Evolutionary conservation across 37 sponge, comb jelly and placozoan genomes (phyloP).

Genomic region (Oscarella lobularis): DNA sequence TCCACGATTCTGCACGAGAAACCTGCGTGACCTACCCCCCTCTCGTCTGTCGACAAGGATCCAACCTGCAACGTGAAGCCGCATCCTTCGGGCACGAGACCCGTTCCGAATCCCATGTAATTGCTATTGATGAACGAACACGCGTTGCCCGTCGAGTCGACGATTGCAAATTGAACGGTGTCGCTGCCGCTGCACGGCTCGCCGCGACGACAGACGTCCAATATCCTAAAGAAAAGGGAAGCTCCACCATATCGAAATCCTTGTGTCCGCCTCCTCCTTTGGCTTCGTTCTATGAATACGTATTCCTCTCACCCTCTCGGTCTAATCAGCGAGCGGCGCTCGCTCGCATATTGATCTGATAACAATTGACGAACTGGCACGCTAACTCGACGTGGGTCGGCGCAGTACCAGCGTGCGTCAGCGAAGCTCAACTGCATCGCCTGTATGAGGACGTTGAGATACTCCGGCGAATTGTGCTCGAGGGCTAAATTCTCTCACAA

Average conservation of each 20-base stretch:
- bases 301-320: slow-evolving; percentile 14
- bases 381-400: slow-evolving; percentile 37
- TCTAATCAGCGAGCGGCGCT: slow-evolving; percentile 37
- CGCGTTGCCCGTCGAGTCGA: slow-evolving; percentile 58
- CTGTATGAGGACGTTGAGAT: slow-evolving; percentile 61
- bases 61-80: slow-evolving; percentile 70
- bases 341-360: slow-evolving; percentile 36
- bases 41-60: not conserved
- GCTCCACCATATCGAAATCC: too few relatives aligned
- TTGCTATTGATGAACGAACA: slow-evolving; percentile 90
- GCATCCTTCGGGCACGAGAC: slow-evolving; percentile 64
- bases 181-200: slow-evolving; percentile 42
- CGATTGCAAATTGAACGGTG: slow-evolving; percentile 66
- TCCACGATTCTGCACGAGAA: slow-evolving; percentile 50
- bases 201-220: slow-evolving; percentile 18
- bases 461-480: slow-evolving; percentile 44
- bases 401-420: slow-evolving; percentile 51
- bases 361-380: slow-evolving; percentile 49
- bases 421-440: slow-evolving; percentile 71
- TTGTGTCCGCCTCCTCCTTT: too few relatives aligned
- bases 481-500: slow-evolving; percentile 21
- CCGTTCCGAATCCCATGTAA: slow-evolving; percentile 87
- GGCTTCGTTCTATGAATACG: too few relatives aligned
- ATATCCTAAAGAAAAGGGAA: slow-evolving; percentile 10
- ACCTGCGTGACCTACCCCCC: not conserved